Base-by-base conservation (phyloP, 2,113 vertebrate genomes). In the Gila orcuttii region DNA sequence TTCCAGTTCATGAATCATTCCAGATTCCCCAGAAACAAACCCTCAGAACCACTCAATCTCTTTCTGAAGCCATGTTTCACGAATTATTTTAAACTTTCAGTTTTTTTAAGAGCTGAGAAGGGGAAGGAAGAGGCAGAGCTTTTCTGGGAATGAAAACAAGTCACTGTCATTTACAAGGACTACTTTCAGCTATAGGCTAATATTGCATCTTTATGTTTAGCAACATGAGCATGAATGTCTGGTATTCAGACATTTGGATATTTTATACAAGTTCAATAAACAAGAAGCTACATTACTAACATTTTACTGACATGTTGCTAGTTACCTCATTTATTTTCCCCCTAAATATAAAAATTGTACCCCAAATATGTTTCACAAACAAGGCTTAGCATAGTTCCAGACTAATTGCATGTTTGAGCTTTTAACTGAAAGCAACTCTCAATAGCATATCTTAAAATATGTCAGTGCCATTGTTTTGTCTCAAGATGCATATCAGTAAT, bases 71-170 rank as follows among this genome's bases (percentile, higher is more conserved):
- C 23, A n/a, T 28, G 78, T 64, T 47, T 80, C 79, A 80, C n/a
- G 47, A 36, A 31, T 62, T n/a, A 80, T 64, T 80, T 69, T 82
- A 82, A 50, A 50, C 39, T 81, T 50, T 39, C 77, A 50, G 79
- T 39, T 52, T 52, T 42, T 79, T 79, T 23, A 19, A 81, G 60
- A 42, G 39, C 60, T 31, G 13, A 13, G 25, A 45, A 45, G 36
- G 12, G 21, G 33, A n/a, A 45, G 59, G 28, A 66, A 82, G 39
- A 81, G 9, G 15, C 39, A 31, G 39, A n/a, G 60, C 36, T 60
- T 80, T 55, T 80, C 57, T 45, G 78, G 39, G 36, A 80, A 64
- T 62, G n/a, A 45, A 68, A 68, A 33, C 60, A 39, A 25, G 57
- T 62, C 77, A 62, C 52, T 79, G 6, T 33, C 28, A 36, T 31